Base-by-base conservation (phyloP, 2,797 vertebrate species). In the Benthosema pterotum region DNA sequence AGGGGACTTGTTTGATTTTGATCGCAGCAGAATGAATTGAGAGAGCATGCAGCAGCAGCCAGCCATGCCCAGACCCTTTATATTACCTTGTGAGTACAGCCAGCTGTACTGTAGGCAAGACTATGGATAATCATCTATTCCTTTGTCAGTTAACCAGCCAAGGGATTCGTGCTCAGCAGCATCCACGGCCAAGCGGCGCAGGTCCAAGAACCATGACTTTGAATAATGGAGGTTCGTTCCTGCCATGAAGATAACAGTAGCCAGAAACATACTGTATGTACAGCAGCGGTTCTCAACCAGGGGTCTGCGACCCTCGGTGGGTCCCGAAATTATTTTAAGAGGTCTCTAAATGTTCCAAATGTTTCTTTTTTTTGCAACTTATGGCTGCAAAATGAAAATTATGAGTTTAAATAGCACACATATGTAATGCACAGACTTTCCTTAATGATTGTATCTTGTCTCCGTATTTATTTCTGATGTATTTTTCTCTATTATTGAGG, bases 141-240 rank as follows among this genome's bases (percentile, higher is more conserved):
- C 25, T 70, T 60, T 69, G 61, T 68, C 56, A 58, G 54, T 69
- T 38, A 63, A 71, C 63, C 63, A 75, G 63, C 64, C 65, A 68
- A 17, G 56, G 66, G 56, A 70, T 11, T 38, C 32, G 50, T 50
- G 54, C 47, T 61, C 56, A 78, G 74, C 57, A 71, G 52, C 77
- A 69, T 54, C 55, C 59, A 46, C 4, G 51, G 60, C 63, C 67
- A 19, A 52, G 53, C 54, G 56, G 58, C 17, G n/a, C 65, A 46
- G 61, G 67, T 78, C 60, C 71, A 71, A 48, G 43, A 42, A 63
- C 53, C 60, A 64, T 2, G 82, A 83, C 83, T 81, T 83, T 87
- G 85, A 88, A 82, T 78, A 87, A 87, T 83, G 66, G 54, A 64
- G 52, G 60, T 58, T 69, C 58, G 50, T 43, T 65, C 32, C 72